Base-by-base conservation (phyloP, 2,113 vertebrate genomes). In the Clarias batrachus region DNA sequence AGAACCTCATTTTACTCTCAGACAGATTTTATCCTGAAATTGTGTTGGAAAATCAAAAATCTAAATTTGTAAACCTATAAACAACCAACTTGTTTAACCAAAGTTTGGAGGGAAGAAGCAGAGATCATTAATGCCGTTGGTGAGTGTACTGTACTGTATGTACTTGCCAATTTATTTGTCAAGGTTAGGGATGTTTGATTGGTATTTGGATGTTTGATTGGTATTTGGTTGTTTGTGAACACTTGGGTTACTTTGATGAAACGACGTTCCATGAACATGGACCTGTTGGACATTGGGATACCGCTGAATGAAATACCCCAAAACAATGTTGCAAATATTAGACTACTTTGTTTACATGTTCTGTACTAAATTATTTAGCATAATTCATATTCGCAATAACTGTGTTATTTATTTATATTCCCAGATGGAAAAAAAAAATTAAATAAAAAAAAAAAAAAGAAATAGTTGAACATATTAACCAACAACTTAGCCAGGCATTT, bases 391-490 rank as follows among this genome's bases (percentile, higher is more conserved):
- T 30, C n/a, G 4, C 14, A 77, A 27, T 52, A 77, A 56, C 25
- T 16, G 52, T 77, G 52, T 56, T 27, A 78, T 78, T 27, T 0
- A 56, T 19, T 30, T n/a, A 30, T 10, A 57, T 78, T n/a, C 52
- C 14, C 76, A 78, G n/a, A 78, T 57, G 13, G 19, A 54, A 3
- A 77, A 77, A 56, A 37, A 41, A 73, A 73, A 21, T n/a, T n/a
- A n/a, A n/a, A n/a, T n/a, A 37, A 37, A 37, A 17, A 41, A 73
- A 73, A 41, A 8, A 41, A 30, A 21, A 4, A 6, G 17, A 66
- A 17, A 54, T 33, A 11, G 1, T 23, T 21, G 82, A 77, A 77
- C 60, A 83, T 54, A 48, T 73, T 56, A 79, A 89, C 60, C 37
- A 66, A 56, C 37, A 56, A 25, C 65, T 62, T 57, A 85, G 73